Percentiles rank a stretch among this genome's conserved stretches.
These are phyloP conservation scores for Phrynocephalus forsythii DNA, from an alignment of 2,797 vertebrate species.

Conservation along the genomic window DNA sequence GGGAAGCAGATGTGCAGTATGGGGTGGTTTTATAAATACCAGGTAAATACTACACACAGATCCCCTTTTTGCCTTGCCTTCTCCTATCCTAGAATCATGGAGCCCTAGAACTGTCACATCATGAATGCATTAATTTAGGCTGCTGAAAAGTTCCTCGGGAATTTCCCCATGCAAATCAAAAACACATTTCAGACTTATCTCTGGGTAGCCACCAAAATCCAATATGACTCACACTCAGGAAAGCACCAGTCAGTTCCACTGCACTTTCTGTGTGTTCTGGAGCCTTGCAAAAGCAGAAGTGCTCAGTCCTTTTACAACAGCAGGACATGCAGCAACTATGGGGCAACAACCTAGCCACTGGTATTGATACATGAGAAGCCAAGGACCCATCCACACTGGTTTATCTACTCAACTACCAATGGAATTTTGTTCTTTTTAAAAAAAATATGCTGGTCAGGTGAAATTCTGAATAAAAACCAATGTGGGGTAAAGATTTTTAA, in stretches of 20 bases:
- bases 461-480: neutral
- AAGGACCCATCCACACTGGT: neutral
- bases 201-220: fast-evolving
- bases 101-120: neutral
- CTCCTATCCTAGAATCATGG: neutral
- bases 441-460: too few species aligned
- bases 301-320: neutral
- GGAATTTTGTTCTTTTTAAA: too few species aligned
- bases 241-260: neutral
- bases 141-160: neutral
- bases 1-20: neutral
- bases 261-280: conserved; percentile 6
- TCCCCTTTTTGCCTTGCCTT: neutral
- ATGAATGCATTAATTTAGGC: neutral
- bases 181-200: neutral
- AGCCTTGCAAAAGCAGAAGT: neutral
- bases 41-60: neutral
- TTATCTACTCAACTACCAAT: too few species aligned
- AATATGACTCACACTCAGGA: neutral
- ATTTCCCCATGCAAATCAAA: conserved; percentile 1
- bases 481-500: neutral
- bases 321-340: neutral
- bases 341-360: neutral
- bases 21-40: neutral
- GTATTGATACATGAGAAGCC: neutral